A percentile compares a stretch with the other conserved stretches of the same genome.
Evolutionary conservation across 2,797 vertebrate genomes (phyloP).

Genomic region (Psittacula echo): DNA sequence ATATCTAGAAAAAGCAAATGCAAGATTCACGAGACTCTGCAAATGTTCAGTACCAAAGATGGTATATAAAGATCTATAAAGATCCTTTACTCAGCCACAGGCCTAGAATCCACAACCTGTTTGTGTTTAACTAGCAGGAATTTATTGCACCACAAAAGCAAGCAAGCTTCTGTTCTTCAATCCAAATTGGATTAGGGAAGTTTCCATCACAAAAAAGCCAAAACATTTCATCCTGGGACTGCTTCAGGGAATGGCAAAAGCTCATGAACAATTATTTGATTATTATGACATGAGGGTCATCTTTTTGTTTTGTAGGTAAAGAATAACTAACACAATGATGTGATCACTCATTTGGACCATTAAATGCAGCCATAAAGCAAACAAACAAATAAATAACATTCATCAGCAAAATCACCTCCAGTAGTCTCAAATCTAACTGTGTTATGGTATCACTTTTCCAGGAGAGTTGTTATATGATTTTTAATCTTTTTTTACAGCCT

Average conservation of each 20-base stretch:
- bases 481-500: background rate
- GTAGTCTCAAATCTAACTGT: background rate
- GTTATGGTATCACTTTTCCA: background rate
- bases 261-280: slow-evolving; percentile 30
- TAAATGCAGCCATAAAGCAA: background rate
- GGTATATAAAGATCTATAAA: too few relatives aligned
- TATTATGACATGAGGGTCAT: background rate
- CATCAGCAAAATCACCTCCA: background rate
- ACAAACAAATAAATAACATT: background rate
- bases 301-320: background rate
- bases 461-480: background rate
- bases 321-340: background rate
- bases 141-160: background rate
- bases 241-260: slow-evolving; percentile 40
- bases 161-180: background rate
- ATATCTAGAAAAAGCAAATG: background rate
- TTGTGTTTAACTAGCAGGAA: background rate
- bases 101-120: background rate
- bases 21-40: background rate
- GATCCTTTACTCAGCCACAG: background rate
- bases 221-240: slow-evolving; percentile 6
- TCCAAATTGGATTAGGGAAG: background rate
- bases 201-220: background rate
- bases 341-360: background rate
- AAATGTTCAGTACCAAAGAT: background rate